Evolutionary conservation across 2,797 vertebrate genomes (phyloP).

Genomic region (Ctenochaetus hawaiiensis): DNA sequence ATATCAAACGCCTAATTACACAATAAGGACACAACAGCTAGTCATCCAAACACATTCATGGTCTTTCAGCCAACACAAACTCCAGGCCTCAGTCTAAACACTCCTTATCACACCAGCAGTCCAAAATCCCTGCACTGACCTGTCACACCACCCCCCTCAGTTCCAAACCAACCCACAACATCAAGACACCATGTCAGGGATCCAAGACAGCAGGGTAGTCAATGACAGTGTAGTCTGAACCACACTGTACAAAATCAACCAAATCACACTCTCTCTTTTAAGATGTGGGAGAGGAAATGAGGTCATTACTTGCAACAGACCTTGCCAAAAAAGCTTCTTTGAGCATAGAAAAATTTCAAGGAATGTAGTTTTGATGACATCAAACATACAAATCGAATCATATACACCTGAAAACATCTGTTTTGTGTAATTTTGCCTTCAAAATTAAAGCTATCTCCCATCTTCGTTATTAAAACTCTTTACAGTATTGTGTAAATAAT

Average conservation of each 20-base stretch:
- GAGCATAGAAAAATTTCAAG: neutral
- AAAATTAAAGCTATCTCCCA: constrained; percentile 25
- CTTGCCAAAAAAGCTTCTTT: neutral
- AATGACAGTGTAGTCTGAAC: constrained; percentile 1
- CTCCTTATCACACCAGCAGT: constrained; percentile 40
- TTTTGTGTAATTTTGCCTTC: constrained; percentile 28
- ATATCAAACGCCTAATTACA: constrained; percentile 77
- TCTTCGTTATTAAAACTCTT: constrained; percentile 31
- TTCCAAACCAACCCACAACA: neutral
- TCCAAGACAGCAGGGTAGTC: constrained; percentile 4
- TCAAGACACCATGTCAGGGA: constrained; percentile 16
- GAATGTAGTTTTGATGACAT: constrained; percentile 12
- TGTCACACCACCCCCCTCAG: constrained; percentile 9
- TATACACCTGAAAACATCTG: constrained; percentile 22
- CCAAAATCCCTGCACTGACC: constrained; percentile 18
- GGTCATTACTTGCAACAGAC: constrained; percentile 5
- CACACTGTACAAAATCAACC: constrained; percentile 35
- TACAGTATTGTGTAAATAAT: constrained; percentile 44
- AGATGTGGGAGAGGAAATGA: constrained; percentile 16
- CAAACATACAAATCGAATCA: constrained; percentile 17
- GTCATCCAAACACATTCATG: constrained; percentile 69
- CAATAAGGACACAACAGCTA: constrained; percentile 68
- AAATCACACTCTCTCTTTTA: constrained; percentile 18
- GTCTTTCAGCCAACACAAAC: constrained; percentile 65
- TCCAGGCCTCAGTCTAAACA: constrained; percentile 64